These are phyloP conservation scores for Raja brachyura DNA, from an alignment of 2,113 vertebrate species.

Conservation along the genomic window DNA sequence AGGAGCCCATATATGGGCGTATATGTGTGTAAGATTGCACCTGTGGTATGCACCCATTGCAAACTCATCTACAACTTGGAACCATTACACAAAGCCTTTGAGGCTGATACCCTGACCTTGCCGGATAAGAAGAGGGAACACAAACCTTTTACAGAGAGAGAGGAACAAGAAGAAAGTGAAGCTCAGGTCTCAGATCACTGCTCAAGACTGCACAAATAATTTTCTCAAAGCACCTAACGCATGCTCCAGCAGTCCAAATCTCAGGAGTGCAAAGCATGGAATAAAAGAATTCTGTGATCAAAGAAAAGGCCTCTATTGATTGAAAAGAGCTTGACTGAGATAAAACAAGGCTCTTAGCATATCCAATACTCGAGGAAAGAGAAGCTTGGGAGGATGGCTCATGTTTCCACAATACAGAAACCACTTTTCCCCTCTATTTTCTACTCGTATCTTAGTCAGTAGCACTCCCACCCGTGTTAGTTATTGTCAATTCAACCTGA, in stretches of 20 bases:
- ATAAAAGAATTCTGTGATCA: constrained; percentile 28
- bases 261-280: neutral
- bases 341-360: neutral
- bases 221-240: neutral
- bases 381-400: neutral
- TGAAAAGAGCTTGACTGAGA: neutral
- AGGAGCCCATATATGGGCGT: neutral
- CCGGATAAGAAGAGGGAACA: constrained; percentile 17
- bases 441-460: neutral
- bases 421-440: neutral
- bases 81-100: neutral
- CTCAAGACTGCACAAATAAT: neutral
- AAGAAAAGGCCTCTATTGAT: neutral
- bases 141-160: neutral
- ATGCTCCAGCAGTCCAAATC: neutral
- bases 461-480: neutral
- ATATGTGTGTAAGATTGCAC: neutral
- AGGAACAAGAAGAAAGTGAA: neutral
- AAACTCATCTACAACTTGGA: neutral
- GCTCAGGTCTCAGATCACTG: constrained; percentile 16
- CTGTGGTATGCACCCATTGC: neutral
- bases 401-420: neutral
- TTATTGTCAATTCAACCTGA: neutral
- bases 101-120: neutral
- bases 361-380: neutral